A percentile compares a stretch with the other conserved stretches of the same genome.
Evolutionary conservation across 2,888 invertebrate genomes (phyloP).

Genomic region (Apamea monoglypha): DNA sequence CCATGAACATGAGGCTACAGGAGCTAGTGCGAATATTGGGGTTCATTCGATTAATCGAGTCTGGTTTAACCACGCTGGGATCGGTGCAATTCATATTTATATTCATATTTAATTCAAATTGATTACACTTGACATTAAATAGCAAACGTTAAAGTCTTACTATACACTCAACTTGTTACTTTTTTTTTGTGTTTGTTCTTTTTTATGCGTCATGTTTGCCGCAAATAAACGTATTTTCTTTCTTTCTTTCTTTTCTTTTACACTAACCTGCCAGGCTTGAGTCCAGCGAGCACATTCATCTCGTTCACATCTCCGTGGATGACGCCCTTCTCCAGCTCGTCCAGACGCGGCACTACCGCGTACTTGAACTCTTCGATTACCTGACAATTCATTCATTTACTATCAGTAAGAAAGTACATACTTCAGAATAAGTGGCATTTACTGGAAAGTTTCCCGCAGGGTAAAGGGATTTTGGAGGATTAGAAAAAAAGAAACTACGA

Average conservation of each 20-base stretch:
- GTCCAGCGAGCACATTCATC: slow-evolving; percentile 94
- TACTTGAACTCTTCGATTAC: slow-evolving; percentile 92
- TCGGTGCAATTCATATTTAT: too few relatives aligned
- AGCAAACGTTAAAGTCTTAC: neutral
- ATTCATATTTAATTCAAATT: too few relatives aligned
- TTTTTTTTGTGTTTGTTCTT: too few relatives aligned
- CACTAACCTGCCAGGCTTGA: slow-evolving; percentile 81
- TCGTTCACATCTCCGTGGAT: slow-evolving; percentile 98
- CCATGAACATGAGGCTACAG: too few relatives aligned
- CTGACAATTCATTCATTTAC: slow-evolving; percentile 60
- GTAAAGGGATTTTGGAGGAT: neutral
- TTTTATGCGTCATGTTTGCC: too few relatives aligned
- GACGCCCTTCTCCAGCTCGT: slow-evolving; percentile 91
- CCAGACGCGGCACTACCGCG: slow-evolving; percentile 90
- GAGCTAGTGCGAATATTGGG: too few relatives aligned
- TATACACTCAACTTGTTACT: too few relatives aligned
- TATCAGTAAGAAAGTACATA: neutral
- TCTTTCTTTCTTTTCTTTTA: too few relatives aligned
- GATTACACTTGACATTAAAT: neutral
- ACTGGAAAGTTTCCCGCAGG: neutral
- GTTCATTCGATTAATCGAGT: too few relatives aligned
- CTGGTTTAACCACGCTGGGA: too few relatives aligned
- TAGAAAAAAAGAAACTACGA: neutral
- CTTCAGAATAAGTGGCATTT: too few relatives aligned
- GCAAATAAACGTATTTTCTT: too few relatives aligned